These are phyloP conservation scores for Diarsia rubi DNA, from an alignment of 2,888 invertebrate species.

Conservation along the genomic window DNA sequence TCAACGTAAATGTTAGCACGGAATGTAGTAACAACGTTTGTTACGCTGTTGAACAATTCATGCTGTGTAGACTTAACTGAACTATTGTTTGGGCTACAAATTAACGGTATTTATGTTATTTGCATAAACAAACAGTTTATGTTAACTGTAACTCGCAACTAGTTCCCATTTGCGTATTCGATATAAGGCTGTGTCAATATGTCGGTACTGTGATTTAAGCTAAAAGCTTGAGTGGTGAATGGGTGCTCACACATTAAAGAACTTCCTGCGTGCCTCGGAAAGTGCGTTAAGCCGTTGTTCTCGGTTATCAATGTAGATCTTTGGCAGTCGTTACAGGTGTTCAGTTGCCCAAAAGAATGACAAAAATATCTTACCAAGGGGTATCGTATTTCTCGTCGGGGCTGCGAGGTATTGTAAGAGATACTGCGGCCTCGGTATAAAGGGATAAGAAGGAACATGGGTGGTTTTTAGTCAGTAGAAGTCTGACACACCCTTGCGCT, in stretches of 20 bases:
- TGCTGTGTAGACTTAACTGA: conserved; percentile 2
- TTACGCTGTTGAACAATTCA: not conserved
- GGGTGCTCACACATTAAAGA: not conserved
- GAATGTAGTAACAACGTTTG: not conserved
- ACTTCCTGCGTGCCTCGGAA: not conserved
- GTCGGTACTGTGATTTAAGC: not conserved
- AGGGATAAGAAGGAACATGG: no score
- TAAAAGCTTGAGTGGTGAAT: not conserved
- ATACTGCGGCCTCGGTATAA: no score
- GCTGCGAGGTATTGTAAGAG: no score
- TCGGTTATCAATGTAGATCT: no score
- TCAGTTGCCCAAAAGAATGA: not conserved
- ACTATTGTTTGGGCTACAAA: conserved; percentile 17
- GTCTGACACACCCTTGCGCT: no score
- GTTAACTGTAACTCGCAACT: not conserved
- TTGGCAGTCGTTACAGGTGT: not conserved
- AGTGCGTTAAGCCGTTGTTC: not conserved
- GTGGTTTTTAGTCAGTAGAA: no score
- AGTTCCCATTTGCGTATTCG: not conserved
- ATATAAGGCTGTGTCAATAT: not conserved
- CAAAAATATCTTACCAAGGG: not conserved
- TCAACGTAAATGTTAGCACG: not conserved
- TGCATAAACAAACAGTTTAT: conserved; percentile 19
- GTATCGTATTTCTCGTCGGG: no score
- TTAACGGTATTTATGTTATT: conserved; percentile 7